Evolutionary conservation across 1,140 invertebrate species (phyloP).

Genomic region (Triops longicaudatus): DNA sequence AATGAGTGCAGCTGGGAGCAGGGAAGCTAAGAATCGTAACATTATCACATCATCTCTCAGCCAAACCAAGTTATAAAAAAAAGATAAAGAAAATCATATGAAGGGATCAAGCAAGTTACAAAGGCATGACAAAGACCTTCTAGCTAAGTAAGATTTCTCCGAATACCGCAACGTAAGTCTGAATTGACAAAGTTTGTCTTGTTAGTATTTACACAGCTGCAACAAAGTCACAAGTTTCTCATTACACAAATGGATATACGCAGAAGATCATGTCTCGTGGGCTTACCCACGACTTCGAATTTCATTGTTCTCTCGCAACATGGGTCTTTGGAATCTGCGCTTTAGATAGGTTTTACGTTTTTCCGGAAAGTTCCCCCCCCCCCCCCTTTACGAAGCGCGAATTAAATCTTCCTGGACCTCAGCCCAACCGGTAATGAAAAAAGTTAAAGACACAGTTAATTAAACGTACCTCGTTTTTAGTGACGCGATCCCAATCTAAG

Average conservation of each 20-base stretch:
- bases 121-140: not conserved
- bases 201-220: not conserved
- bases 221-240: not conserved
- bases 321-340: not conserved
- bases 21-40: not conserved
- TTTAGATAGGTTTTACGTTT: not conserved
- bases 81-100: not conserved
- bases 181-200: not conserved
- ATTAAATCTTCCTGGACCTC: not conserved
- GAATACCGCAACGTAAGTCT: too few relatives aligned
- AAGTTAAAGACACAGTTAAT: not conserved
- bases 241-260: not conserved
- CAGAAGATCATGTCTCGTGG: not conserved
- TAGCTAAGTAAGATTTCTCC: too few relatives aligned
- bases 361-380: not conserved
- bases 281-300: not conserved
- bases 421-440: constrained; percentile 2
- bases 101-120: not conserved
- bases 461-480: constrained; percentile 80
- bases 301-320: not conserved
- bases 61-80: not conserved
- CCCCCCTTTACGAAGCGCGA: not conserved
- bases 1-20: not conserved
- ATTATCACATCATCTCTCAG: not conserved
- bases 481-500: constrained; percentile 93